Evolutionary conservation across 2,888 invertebrate genomes (phyloP), one percentile per base, ranked within the genome.

Genomic region (Stenchaetothrips biformis): DNA sequence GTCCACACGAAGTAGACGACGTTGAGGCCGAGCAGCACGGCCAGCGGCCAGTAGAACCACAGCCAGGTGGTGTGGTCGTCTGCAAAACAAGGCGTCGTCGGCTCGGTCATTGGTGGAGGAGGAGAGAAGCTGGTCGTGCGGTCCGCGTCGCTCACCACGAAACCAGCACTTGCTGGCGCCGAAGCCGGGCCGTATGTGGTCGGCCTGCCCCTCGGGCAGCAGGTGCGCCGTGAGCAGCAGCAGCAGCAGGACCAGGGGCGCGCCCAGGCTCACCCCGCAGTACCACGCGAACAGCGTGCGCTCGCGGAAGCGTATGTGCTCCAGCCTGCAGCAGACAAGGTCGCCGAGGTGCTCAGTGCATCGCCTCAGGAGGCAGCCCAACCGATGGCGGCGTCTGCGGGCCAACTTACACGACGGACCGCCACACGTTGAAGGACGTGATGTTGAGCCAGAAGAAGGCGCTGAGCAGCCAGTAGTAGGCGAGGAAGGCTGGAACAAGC

Each of bases 371-470:
- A 11, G 9, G 13, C 16, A 53, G 53, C 53, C 9, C 13, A 7
- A 16, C 53, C 3, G 53, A 16, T 2, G 59, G 48, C 25, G 25
- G 48, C 47, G 25, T 13, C 67, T 21, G 16, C 53, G 6, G 11
- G 27, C 4, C 79, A 84, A 89, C 92, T 91, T 87, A 93, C 93
- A 90, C 88, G 2, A 90, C 90, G 18, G 89, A 88, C 83, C 90
- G 89, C 88, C 91, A 93, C 80, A 92, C 89, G 85, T 93, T 92
- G 83, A 92, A 90, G 62, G 91, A 92, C 88, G 84, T 92, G 85
- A 94, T 93, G 83, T 93, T 94, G 7, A 95, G 87, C 95, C 95
- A 95, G 85, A 95, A 94, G 87, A 95, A 95, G 79, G 94, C 93
- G 59, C 92, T 93, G 83, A 94, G 85, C 80, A 94, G 87, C 84